A percentile compares a stretch with the other conserved stretches of the same genome.
Conservation (phyloP, 2,113 vertebrate genomes). For the Xyrauchen texanus region DNA sequence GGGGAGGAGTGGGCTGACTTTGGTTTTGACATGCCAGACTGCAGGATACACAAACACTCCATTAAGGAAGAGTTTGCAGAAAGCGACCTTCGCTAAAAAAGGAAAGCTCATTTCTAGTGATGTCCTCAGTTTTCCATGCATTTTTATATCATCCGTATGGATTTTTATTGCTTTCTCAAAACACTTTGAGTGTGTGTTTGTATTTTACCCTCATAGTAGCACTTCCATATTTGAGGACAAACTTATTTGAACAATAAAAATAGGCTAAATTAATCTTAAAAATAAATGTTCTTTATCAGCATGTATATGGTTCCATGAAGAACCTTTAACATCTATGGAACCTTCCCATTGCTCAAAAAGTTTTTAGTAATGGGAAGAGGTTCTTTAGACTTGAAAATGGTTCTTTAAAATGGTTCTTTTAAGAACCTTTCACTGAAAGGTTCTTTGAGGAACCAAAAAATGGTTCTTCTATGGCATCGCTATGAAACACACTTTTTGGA, state of each 20-base stretch:
- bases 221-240: constrained; percentile 40
- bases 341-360: no score
- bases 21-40: constrained; percentile 97
- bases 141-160: constrained; percentile 1
- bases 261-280: not conserved
- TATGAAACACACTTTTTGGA: no score
- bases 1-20: constrained; percentile 95
- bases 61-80: constrained; percentile 97
- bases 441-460: no score
- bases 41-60: constrained; percentile 84
- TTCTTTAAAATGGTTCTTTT: no score
- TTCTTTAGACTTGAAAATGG: no score
- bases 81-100: constrained; percentile 82
- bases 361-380: no score
- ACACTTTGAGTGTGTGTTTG: not conserved
- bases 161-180: constrained; percentile 1
- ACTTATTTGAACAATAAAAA: not conserved
- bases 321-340: no score
- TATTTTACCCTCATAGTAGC: constrained; percentile 23
- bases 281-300: not conserved
- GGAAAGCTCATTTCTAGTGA: not conserved
- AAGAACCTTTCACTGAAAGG: no score
- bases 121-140: not conserved
- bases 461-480: no score
- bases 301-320: no score